These are phyloP conservation scores for Anoplius nigerrimus DNA, from an alignment of 2,888 invertebrate species.

Conservation along the genomic window DNA sequence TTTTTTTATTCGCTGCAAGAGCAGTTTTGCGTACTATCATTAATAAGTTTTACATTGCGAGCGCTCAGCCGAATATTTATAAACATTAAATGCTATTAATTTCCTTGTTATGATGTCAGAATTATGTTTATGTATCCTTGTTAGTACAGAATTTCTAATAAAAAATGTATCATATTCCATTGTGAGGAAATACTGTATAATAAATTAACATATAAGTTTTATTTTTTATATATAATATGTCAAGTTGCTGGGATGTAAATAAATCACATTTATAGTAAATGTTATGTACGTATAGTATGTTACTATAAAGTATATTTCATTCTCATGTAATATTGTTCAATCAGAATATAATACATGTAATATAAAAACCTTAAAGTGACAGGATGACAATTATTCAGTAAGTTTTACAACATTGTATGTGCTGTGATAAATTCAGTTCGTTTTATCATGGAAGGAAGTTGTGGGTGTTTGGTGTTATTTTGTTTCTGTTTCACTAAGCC, in stretches of 20 bases:
- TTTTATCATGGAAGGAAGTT: conserved; percentile 34
- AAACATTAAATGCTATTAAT: conserved; percentile 13
- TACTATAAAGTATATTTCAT: neutral
- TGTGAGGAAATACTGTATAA: conserved; percentile 43
- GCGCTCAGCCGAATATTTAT: neutral
- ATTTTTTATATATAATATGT: conserved; percentile 55
- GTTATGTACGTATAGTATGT: conserved; percentile 5
- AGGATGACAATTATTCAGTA: too few relatives aligned
- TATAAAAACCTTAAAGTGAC: too few relatives aligned
- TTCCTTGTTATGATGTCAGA: conserved; percentile 3
- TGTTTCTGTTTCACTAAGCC: neutral
- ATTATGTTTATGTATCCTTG: conserved; percentile 31
- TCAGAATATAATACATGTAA: neutral
- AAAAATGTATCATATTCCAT: conserved; percentile 38
- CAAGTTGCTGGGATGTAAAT: conserved; percentile 40
- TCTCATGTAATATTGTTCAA: conserved; percentile 4
- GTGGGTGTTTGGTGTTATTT: conserved; percentile 23
- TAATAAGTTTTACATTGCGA: neutral
- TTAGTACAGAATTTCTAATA: conserved; percentile 32
- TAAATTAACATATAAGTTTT: conserved; percentile 44
- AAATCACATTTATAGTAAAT: conserved; percentile 47
- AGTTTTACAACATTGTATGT: neutral
- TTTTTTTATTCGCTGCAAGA: neutral
- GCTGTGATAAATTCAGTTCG: neutral
- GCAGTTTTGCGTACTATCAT: neutral